Evolutionary conservation across 2,888 invertebrate species (phyloP), one percentile per base, ranked within the genome.

Genomic region (Lasioglossum villosulum): DNA sequence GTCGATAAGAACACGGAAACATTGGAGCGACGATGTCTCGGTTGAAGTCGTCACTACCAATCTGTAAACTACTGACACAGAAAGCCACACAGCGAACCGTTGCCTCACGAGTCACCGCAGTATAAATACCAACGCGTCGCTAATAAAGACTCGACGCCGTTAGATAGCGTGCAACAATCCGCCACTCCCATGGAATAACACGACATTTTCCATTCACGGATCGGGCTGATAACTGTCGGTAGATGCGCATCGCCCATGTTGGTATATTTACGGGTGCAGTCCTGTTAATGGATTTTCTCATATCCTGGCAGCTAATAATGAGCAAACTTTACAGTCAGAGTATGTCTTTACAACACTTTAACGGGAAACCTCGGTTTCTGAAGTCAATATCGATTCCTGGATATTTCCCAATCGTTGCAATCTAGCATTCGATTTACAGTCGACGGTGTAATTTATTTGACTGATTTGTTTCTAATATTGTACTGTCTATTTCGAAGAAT

Each of bases 91-190:
- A 3, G 52, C 52, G 52, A 52, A 52, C 52, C 52, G 52, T 52
- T 52, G 52, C 52, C n/a, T 52, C 52, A 10, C 52, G 52, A 52
- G 63, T 30, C 63, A 63, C 63, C 30, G 30, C 63, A 63, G 52
- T 76, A 80, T 80, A 80, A 80, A 80, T 80, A 76, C 52, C 76
- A 39, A 52, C 23, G 23, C n/a, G 30, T 30, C n/a, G 48, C 42
- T 56, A 70, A 80, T 76, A 66, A 70, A 76, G 68, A 68, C 52
- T 16, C 63, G 16, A 63, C 63, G 16, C 63, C 30, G 63, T 63
- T 63, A 63, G 63, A 63, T 30, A 63, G 27, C 63, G 30, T 27
- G 63, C 63, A 63, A 63, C 63, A 63, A 63, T 63, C 30, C 63
- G 63, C 63, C 63, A 63, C 63, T 63, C 63, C 63, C 63, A 30